Evolutionary conservation across 2,888 invertebrate species (phyloP), one percentile per base, ranked within the genome.

Genomic region (Atrina japonica): DNA sequence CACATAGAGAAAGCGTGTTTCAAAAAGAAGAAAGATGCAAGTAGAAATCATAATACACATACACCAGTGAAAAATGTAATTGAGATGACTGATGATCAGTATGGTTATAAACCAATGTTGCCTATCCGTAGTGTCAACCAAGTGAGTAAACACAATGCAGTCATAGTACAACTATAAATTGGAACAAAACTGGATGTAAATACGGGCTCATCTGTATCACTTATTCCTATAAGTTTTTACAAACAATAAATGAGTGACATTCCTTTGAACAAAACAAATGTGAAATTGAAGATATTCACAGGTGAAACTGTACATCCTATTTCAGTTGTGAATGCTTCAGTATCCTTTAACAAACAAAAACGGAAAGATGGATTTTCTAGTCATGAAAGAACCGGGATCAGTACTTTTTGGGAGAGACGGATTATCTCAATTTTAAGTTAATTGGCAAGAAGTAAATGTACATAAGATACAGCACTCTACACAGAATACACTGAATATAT

Each of bases 341-440:
- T 58, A 16, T 40, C 18, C 11, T 25, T 58, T 2, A 21, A 58
- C 23, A 18, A 58, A 3, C n/a, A n/a, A 58, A 23, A 16, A 21
- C 14, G 27, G 21, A 25, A 45, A 11, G 14, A 60, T 60, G 60
- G 29, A 47, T 16, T 25, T 60, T 7, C 18, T 60, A 16, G 60
- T 60, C 5, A 25, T 60, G 16, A 25, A 23, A 14, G n/a, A 60
- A 45, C 25, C 6, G 6, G 47, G 60, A 45, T 45, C 60, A 23
- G 60, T 45, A n/a, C 29, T 60, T 7, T 60, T 60, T 47, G 60
- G 60, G 11, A 23, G 45, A 3, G 60, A 60, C 45, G 47, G 60
- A 60, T 45, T 60, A 2, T 47, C 21, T 16, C n/a, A 60, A 25
- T 60, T 60, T 45, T 23, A 43, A 21, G 45, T 60, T 9, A 60